Base-by-base conservation (phyloP, 1,140 invertebrate species). In the Ectropis grisescens region DNA sequence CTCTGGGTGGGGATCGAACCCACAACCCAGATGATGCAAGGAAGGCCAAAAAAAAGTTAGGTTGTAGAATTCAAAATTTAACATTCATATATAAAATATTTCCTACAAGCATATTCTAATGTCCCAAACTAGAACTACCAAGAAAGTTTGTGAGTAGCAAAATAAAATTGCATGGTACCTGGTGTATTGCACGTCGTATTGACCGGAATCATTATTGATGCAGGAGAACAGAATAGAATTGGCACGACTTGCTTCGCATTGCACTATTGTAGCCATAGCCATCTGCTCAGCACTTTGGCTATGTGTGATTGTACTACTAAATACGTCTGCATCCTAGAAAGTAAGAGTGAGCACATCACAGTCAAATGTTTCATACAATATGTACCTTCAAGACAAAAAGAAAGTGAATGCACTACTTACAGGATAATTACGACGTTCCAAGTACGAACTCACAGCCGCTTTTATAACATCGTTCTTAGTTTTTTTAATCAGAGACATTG, bases 151-250 rank as follows among this genome's bases (percentile, higher is more conserved):
- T n/a, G n/a, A n/a, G n/a, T n/a, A n/a, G n/a, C n/a, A n/a, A n/a
- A n/a, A n/a, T n/a, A n/a, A n/a, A n/a, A n/a, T n/a, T n/a, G n/a
- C n/a, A n/a, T n/a, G n/a, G n/a, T 64, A 84, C 82, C 72, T 83
- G 6, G 75, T 71, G 41, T 86, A 86, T 45, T 87, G 85, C 45
- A 82, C 68, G 40, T 87, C 85, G 33, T 85, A 85, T 35, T 84
- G 83, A 7, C 74, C 70, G 8, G 84, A 81, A 53, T 86, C 85
- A 47, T 86, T 86, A 36, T 84, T 87, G 2, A 86, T 85, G 31
- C 83, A 85, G 4, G 82, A 83, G 55, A 82, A 83, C 22, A 83
- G 50, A 34, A 83, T 80, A 16, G 82, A 82, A 51, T 83, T 83
- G 3, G 76, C 58, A 8, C 80, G 64, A 57, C 80, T 82, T 5